These are phyloP conservation scores for Diachrysia chrysitis DNA, from an alignment of 2,888 invertebrate species.

Conservation along the genomic window DNA sequence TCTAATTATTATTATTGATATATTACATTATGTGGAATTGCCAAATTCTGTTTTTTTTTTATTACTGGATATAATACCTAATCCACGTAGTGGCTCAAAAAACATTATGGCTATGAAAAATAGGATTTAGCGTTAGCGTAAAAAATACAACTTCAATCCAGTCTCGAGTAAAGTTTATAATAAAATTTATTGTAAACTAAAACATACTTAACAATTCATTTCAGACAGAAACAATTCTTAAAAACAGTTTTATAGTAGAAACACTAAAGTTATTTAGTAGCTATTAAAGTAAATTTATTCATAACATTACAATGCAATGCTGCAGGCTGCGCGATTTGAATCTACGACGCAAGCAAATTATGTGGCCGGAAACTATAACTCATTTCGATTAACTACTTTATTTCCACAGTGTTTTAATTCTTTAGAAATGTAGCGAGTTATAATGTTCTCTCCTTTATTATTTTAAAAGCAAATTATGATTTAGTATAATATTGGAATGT, in stretches of 20 bases:
- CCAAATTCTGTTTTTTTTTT: too few species aligned
- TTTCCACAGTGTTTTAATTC: conserved; percentile 13
- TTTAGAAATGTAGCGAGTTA: neutral
- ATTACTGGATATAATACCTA: too few species aligned
- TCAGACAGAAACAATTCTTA: neutral
- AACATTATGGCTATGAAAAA: too few species aligned
- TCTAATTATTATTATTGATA: too few species aligned
- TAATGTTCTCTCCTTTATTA: neutral
- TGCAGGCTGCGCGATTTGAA: conserved; percentile 37
- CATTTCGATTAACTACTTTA: conserved; percentile 29
- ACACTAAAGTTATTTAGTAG: conserved; percentile 35
- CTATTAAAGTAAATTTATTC: conserved; percentile 50
- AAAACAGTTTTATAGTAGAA: conserved; percentile 26
- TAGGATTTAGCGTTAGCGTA: too few species aligned
- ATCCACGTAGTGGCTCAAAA: too few species aligned
- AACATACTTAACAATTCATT: too few species aligned
- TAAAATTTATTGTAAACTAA: too few species aligned
- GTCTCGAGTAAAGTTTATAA: too few species aligned
- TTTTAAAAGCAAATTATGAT: neutral
- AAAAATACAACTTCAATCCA: too few species aligned
- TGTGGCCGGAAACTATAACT: conserved; percentile 39
- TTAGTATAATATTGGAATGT: too few species aligned
- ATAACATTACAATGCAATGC: conserved; percentile 22
- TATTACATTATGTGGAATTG: too few species aligned
- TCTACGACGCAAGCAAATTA: conserved; percentile 16